Base-by-base conservation (phyloP, 2,888 invertebrate genomes). In the Chalcis sispes region DNA sequence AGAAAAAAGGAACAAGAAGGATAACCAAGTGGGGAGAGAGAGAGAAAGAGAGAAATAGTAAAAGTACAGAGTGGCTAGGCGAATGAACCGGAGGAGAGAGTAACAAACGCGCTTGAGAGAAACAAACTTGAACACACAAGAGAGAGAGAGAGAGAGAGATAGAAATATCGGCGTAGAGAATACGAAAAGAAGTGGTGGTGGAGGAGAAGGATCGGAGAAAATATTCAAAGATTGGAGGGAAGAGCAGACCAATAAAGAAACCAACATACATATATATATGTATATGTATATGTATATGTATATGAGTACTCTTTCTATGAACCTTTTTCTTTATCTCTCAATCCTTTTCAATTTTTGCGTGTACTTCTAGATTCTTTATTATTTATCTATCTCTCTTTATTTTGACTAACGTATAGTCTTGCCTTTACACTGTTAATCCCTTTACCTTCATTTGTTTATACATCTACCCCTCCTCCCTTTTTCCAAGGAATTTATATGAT, bases 1-100 rank as follows among this genome's bases (percentile, higher is more conserved):
- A 52, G 54, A 36, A 76, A 75, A 65, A 72, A 66, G 58, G 13
- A 40, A 23, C 65, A 67, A 75, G 62, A n/a, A 77, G 75, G 77
- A 23, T 15, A 4, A 18, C 3, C 10, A 62, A 64, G 69, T 59
- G 66, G 66, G 59, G 54, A 73, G 73, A 70, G 59, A 77, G 77
- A 77, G n/a, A n/a, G 67, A 40, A 42, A 67, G 72, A 65, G 25
- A 65, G 46, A 42, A n/a, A n/a, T n/a, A n/a, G n/a, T n/a, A n/a
- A n/a, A n/a, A 61, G 67, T 36, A 54, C 23, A 48, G 23, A 23
- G 29, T 20, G 46, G 48, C 29, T 46, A 69, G 62, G 48, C 23
- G 66, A 48, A 69, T 52, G 46, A 62, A 48, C 61, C 3, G 54
- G 32, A 69, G 62, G 66, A 46, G 50, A 71, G 52, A 75, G 46